Base-by-base conservation (phyloP, 2,113 vertebrate species). In the Antennarius striatus region DNA sequence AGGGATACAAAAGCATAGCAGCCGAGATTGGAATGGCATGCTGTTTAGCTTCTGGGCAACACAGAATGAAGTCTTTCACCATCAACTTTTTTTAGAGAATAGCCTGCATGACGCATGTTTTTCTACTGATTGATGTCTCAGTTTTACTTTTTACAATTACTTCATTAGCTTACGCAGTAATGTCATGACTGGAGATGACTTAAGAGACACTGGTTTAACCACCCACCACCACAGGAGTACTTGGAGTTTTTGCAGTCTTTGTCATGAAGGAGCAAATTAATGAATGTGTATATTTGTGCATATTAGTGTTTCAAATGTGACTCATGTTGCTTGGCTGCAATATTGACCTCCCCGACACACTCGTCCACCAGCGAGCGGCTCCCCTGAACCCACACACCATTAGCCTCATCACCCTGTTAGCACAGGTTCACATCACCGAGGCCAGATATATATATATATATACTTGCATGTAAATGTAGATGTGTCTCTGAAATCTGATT, bases 401-500 rank as follows among this genome's bases (percentile, higher is more conserved):
- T 77, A 83, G 74, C 79, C 74, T 64, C 11, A 63, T 79, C 68
- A 82, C 79, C 83, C 73, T 54, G 57, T 51, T 30, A 68, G 32
- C 52, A 15, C 7, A 16, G 2, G 42, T 14, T 3, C 45, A n/a
- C 67, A 28, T 30, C 45, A 39, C 16, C 2, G 16, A 32, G 29
- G 22, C 50, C 32, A 10, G 54, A 54, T n/a, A n/a, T 22, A 22
- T 22, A 22, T 22, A 22, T 22, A 22, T 45, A 39, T 42, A 12
- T 4, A 36, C 48, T 45, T 7, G 28, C 13, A 56, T 74, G 60
- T 54, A 40, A 57, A 49, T 54, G 39, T 52, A 11, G 50, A 48
- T 22, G 4, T 6, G 22, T 61, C 43, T 60, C 39, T 73, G 59
- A 74, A 74, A 76, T 78, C 54, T 42, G 12, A 13, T 77, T 30